Conservation (phyloP, 2,888 invertebrate species). For the Rhabditophanes sp. region DNA sequence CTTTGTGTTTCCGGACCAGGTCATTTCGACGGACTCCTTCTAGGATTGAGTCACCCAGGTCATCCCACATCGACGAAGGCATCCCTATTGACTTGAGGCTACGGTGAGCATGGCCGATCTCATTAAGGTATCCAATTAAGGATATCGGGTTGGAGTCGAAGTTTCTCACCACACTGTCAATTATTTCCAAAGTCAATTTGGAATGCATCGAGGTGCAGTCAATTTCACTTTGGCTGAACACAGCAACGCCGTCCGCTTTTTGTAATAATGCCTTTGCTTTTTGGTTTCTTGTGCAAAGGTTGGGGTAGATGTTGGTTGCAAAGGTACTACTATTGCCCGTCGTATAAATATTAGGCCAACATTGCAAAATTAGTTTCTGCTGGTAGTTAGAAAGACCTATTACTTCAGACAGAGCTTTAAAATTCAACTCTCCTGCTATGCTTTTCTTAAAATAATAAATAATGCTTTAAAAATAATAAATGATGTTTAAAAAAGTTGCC, state of each 20-base stretch:
- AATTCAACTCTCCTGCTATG: conserved; percentile 7
- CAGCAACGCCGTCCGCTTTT: conserved; percentile 35
- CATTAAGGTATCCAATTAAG: conserved; percentile 21
- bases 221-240: conserved; percentile 23
- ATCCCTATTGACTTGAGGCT: conserved; percentile 25
- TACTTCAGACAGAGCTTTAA: conserved; percentile 8
- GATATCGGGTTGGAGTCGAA: conserved; percentile 21
- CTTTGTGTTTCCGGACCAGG: conserved; percentile 32
- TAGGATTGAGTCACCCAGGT: conserved; percentile 31
- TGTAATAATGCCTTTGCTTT: conserved; percentile 28
- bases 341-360: conserved; percentile 37
- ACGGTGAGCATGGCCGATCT: conserved; percentile 26
- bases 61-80: conserved; percentile 27
- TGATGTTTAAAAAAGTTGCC: no score
- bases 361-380: conserved; percentile 25
- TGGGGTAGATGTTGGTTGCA: conserved; percentile 22
- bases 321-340: conserved; percentile 29
- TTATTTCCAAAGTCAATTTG: conserved; percentile 24
- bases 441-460: conserved; percentile 9
- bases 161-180: conserved; percentile 22
- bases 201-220: conserved; percentile 29
- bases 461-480: no score
- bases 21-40: conserved; percentile 28
- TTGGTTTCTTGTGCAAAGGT: conserved; percentile 16
- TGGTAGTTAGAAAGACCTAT: conserved; percentile 29